Conservation (phyloP, 2,888 invertebrate species). For the Piscicola geometra region DNA sequence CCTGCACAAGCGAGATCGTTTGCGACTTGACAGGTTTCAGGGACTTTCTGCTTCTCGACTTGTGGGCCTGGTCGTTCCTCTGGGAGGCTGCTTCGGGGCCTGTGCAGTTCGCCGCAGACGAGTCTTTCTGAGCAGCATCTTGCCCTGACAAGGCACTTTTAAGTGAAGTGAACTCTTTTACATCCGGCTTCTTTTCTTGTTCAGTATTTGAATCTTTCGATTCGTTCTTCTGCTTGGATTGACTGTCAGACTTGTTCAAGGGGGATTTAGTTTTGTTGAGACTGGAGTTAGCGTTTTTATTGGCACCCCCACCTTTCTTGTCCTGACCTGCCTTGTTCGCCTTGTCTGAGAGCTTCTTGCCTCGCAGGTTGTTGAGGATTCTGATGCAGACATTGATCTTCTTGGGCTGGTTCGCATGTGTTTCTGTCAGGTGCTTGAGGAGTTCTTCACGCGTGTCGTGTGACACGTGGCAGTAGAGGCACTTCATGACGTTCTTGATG, state of each 20-base stretch:
- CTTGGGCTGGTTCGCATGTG: conserved; percentile 38
- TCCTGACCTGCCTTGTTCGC: background rate
- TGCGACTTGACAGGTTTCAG: conserved; percentile 30
- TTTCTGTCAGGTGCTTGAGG: conserved; percentile 29
- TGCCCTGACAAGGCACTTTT: too few species aligned
- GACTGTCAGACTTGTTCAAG: background rate
- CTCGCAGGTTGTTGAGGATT: conserved; percentile 34
- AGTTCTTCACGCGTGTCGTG: conserved; percentile 35
- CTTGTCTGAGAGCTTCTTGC: conserved; percentile 20
- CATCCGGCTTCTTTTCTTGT: background rate
- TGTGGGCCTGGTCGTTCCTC: background rate
- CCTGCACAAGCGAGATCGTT: background rate
- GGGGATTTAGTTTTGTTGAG: too few species aligned
- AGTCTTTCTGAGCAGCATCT: background rate
- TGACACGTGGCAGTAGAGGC: conserved; percentile 36
- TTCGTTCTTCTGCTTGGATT: background rate
- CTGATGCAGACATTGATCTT: conserved; percentile 38
- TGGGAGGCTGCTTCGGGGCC: background rate
- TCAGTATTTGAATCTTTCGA: background rate
- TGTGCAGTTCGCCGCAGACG: background rate
- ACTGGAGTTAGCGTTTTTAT: background rate
- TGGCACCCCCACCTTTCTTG: background rate
- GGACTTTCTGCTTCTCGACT: conserved; percentile 9
- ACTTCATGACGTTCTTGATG: conserved; percentile 35
- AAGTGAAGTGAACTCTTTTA: background rate